These are phyloP conservation scores for Catharus fuscescens DNA, from an alignment of 2,113 vertebrate genomes.

Conservation along the genomic window DNA sequence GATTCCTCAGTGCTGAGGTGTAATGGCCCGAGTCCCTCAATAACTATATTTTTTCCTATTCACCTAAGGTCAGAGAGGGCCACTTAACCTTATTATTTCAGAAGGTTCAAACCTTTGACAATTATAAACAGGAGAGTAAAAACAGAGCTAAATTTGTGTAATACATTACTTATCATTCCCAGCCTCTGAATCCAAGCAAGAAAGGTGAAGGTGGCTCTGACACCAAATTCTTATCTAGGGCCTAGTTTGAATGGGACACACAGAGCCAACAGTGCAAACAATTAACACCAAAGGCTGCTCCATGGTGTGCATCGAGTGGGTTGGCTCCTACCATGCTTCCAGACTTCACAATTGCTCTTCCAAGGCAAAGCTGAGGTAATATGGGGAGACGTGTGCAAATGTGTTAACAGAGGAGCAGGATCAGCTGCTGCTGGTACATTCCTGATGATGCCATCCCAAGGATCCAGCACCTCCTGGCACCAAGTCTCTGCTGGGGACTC, in stretches of 20 bases:
- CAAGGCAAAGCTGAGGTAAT: neutral
- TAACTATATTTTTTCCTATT: slow-evolving; percentile 17
- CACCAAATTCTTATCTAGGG: neutral
- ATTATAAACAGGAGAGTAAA: slow-evolving; percentile 37
- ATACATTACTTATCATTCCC: neutral
- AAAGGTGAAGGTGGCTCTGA: neutral
- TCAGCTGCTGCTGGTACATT: neutral
- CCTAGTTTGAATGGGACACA: neutral
- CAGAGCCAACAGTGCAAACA: neutral
- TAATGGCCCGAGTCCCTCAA: slow-evolving; percentile 30
- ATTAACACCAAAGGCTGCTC: neutral
- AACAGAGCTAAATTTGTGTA: slow-evolving; percentile 1
- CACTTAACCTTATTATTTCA: slow-evolving; percentile 57
- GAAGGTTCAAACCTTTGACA: slow-evolving; percentile 1
- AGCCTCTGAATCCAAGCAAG: neutral
- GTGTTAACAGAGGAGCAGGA: neutral
- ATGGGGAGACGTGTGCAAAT: neutral
- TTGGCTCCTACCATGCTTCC: neutral
- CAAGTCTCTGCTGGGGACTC: too few species aligned
- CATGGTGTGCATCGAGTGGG: neutral
- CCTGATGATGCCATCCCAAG: neutral
- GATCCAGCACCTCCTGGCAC: neutral
- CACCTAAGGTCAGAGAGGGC: slow-evolving; percentile 19
- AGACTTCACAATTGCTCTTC: neutral
- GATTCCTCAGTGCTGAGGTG: neutral